phyloP scores from a whole-genome alignment of 1,140 invertebrate species.

The Maconellicoccus hirsutus region DNA sequence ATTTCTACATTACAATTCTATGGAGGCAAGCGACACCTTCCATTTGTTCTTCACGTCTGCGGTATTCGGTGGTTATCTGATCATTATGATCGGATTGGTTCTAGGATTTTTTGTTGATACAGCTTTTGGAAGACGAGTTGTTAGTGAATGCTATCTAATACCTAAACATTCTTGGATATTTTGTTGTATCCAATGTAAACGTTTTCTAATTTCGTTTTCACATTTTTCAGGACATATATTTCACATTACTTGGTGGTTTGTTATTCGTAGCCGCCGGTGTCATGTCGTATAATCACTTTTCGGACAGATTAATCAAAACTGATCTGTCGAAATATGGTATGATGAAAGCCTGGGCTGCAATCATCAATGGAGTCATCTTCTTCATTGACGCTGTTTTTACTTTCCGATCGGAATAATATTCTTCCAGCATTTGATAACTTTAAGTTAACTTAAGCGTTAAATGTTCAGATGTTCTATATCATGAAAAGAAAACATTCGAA shows the following conservation, averaged over 20 bases:
- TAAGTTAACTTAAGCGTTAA: neutral
- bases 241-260: slow-evolving; percentile 17
- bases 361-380: neutral
- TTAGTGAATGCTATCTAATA: neutral
- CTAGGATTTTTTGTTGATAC: slow-evolving; percentile 17
- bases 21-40: neutral
- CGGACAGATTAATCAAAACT: neutral
- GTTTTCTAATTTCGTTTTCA: neutral
- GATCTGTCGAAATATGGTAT: neutral
- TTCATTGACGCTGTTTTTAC: neutral
- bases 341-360: neutral
- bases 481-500: no score
- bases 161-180: neutral
- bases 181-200: neutral
- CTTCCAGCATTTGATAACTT: neutral
- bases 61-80: slow-evolving; percentile 12
- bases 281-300: neutral
- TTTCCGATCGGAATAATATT: slow-evolving; percentile 2
- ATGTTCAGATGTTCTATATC: no score
- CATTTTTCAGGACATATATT: slow-evolving; percentile 13
- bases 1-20: neutral
- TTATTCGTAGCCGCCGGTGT: slow-evolving; percentile 1
- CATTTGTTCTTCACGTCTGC: neutral
- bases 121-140: slow-evolving; percentile 17
- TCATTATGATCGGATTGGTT: slow-evolving; percentile 5